Evolutionary conservation across 1,140 invertebrate species (phyloP), one percentile per base, ranked within the genome.

Genomic region (Popillia japonica): DNA sequence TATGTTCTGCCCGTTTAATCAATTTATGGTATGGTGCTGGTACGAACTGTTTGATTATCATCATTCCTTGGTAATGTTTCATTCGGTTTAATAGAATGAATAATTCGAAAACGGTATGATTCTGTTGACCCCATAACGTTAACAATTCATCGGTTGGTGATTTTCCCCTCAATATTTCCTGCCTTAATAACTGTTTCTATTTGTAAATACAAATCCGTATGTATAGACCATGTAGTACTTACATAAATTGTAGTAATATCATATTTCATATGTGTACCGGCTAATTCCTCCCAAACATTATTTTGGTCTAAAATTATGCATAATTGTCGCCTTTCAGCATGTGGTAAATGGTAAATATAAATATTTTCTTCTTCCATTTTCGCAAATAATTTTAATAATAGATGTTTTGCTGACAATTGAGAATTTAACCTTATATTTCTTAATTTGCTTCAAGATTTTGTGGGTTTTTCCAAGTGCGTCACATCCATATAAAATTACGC

Each of bases 91-190:
- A 72, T 87, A 92, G 3, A 95, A 88, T 22, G 85, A 96, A 96
- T 6, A 98, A 86, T 85, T 95, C 93, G 68, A 91, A 85, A 2
- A 95, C 90, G 17, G 92, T 93, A 81, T 96, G 94, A 87, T 96
- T 96, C 77, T 92, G 90, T 81, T 92, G 90, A 6, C 94, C 93
- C 94, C 94, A 97, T 73, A 90, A 86, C 41, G 88, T 91, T 20
- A 98, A 87, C 4, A 98, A 88, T 82, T 93, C 90, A 81, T 94
- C 90, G 0, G 94, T 92, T 0, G 95, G 94, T 78, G 95, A 94
- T 40, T 88, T 87, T 40, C 90, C 89, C 41, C 84, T 77, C 4
- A 82, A 83, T 17, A 88, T 85, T 64, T 82, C 85, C 79, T 87
- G 87, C 82, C 88, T 87, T 79, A 90, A 88, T 82, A 87, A 87